Evolutionary conservation across 2,888 invertebrate genomes (phyloP).

Genomic region (Microdon myrmicae): DNA sequence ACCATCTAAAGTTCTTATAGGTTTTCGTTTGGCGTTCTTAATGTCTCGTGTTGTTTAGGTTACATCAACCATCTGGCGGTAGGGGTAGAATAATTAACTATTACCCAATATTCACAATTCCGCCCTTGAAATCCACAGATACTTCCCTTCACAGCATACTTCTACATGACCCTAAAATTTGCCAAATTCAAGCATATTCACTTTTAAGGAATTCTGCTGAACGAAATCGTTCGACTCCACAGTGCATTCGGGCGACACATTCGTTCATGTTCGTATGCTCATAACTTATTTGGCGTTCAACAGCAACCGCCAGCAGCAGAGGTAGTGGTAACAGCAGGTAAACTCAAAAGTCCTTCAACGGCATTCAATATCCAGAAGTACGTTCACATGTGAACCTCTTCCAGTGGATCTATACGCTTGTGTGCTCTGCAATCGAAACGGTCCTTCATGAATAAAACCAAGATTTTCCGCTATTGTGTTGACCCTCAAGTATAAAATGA

Average conservation of each 20-base stretch:
- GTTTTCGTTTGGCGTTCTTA: no score
- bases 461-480: conserved; percentile 48
- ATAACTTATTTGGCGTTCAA: conserved; percentile 45
- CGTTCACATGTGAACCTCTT: conserved; percentile 2
- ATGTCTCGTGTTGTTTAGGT: no score
- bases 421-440: conserved; percentile 25
- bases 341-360: conserved; percentile 40
- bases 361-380: conserved; percentile 22
- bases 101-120: no score
- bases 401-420: not conserved
- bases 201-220: no score
- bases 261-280: conserved; percentile 24
- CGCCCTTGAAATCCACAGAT: no score
- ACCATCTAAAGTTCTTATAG: no score
- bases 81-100: no score
- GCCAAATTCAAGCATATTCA: no score
- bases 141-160: no score
- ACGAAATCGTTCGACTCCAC: conserved; percentile 34
- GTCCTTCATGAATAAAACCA: conserved; percentile 52
- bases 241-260: conserved; percentile 7
- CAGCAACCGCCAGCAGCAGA: conserved; percentile 27
- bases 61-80: no score
- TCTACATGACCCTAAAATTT: no score
- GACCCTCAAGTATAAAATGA: conserved; percentile 52
- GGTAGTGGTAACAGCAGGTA: conserved; percentile 41